Base-by-base conservation (phyloP, 2,113 vertebrate species). In the Nesoenas mayeri region DNA sequence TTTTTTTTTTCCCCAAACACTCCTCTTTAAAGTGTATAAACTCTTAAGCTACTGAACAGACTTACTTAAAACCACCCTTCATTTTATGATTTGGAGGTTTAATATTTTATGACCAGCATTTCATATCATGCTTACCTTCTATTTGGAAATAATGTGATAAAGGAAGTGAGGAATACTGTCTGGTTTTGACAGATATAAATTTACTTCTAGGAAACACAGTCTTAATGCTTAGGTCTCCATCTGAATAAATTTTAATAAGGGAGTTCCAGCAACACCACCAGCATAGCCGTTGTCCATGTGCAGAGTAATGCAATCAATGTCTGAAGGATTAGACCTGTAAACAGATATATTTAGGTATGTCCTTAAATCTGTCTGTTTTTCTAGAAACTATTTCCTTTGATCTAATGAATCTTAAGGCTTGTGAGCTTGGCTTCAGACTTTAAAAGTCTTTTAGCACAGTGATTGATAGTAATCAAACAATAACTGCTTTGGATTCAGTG, bases 301-400 rank as follows among this genome's bases (percentile, higher is more conserved):
- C 51, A 90, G 53, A 40, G 53, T 66, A 83, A 56, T 66, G 40
- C n/a, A 89, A 60, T 64, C 38, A 61, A 18, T 54, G 69, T 70
- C 62, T 81, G 60, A 78, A 70, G 74, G 79, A 85, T 96, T 95
- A 79, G 88, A 88, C 57, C 84, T 84, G 56, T 94, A 74, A 89
- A 96, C 85, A 97, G 91, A 88, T 83, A 93, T 89, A 78, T 84
- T 95, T 93, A 81, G 71, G 44, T 95, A 87, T 91, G 56, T 79
- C 42, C 78, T 96, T 94, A 74, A 65, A 40, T 97, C 86, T 96
- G 73, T 89, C 95, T 96, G 69, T 6, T 94, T 97, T 91, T 84
- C 70, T 77, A 16, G 31, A 86, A 71, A 93, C 62, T 4, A 28
- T 93, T 96, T 96, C 70, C 80, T 97, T 97, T 97, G 87, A 96